Evolutionary conservation across 2,797 vertebrate species (phyloP).

Genomic region (Arrhamphus sclerolepis): DNA sequence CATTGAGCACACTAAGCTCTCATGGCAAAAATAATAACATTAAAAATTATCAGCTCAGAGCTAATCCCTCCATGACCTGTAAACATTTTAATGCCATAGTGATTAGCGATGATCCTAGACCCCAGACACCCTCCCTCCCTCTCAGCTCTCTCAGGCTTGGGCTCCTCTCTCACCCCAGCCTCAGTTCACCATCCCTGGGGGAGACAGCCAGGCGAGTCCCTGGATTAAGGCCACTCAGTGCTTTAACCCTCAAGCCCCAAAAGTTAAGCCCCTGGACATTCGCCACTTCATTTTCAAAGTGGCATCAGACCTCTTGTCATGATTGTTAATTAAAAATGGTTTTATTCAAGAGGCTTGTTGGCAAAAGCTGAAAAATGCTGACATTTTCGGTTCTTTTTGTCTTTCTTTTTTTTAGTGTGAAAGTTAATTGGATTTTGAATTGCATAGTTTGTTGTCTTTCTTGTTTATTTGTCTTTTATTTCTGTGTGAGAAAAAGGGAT

Average conservation of each 20-base stretch:
- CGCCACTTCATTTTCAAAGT: constrained; percentile 78
- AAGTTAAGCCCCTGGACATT: constrained; percentile 71
- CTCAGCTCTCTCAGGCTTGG: constrained; percentile 23
- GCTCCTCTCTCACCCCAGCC: constrained; percentile 38
- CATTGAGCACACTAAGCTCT: constrained; percentile 24
- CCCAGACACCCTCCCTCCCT: constrained; percentile 39
- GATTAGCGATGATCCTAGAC: constrained; percentile 69
- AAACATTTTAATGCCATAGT: constrained; percentile 70
- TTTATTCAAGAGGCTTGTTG: constrained; percentile 70
- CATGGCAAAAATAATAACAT: constrained; percentile 68
- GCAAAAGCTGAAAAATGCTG: constrained; percentile 22
- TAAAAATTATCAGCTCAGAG: constrained; percentile 67
- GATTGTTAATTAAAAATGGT: constrained; percentile 75
- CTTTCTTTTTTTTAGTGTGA: not conserved
- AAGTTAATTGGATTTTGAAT: constrained; percentile 17
- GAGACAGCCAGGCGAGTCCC: constrained; percentile 61
- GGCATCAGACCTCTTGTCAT: constrained; percentile 61
- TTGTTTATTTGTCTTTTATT: constrained; percentile 35
- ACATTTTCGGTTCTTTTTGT: constrained; percentile 22
- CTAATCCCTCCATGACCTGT: constrained; percentile 70
- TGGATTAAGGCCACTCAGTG: constrained; percentile 77
- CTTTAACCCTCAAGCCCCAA: constrained; percentile 57
- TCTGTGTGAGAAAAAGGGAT: constrained; percentile 49
- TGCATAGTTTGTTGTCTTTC: constrained; percentile 8
- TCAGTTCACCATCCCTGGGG: constrained; percentile 59